Base-by-base conservation (phyloP, 2,888 invertebrate species). In the Drosophila neonasuta region DNA sequence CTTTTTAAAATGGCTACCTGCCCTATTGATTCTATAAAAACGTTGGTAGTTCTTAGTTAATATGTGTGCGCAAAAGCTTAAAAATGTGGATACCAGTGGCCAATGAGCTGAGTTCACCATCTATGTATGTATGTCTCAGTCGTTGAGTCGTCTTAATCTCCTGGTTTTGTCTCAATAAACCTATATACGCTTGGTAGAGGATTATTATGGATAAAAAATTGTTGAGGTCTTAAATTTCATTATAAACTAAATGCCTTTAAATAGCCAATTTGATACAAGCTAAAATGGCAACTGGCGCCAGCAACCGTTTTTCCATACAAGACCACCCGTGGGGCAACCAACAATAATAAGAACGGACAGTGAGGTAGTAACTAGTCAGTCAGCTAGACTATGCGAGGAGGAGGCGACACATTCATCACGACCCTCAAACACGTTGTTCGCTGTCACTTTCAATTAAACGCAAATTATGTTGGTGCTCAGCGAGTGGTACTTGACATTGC, bases 241-340 rank as follows among this genome's bases (percentile, higher is more conserved):
- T 82, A 80, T 70, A 76, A 64, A 62, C 78, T 80, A 85, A 85
- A 85, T 85, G 77, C 64, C 86, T 80, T 81, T 85, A 85, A 85
- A 82, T 82, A 77, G 85, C 71, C 77, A 71, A 75, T 75, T 85
- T 85, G 71, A 79, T 81, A 76, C 57, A 66, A 55, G 56, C 61
- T 42, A 49, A 63, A 52, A 55, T 76, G 80, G 77, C 80, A 52
- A 52, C 36, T 69, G 48, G 48, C 54, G 68, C 52, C 52, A 56
- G 44, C 42, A 44, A 29, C 45, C n/a, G 39, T 41, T 30, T 30
- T 36, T 41, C 54, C 49, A 29, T 48, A 20, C 24, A 45, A n/a
- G 56, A n/a, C 62, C 80, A 77, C 85, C 80, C 85, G 80, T 72
- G 52, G 80, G n/a, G 77, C 60, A 50, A 7, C 29, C 52, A 52